Evolutionary conservation across 2,888 invertebrate species (phyloP).

Genomic region (Agrochola litura): DNA sequence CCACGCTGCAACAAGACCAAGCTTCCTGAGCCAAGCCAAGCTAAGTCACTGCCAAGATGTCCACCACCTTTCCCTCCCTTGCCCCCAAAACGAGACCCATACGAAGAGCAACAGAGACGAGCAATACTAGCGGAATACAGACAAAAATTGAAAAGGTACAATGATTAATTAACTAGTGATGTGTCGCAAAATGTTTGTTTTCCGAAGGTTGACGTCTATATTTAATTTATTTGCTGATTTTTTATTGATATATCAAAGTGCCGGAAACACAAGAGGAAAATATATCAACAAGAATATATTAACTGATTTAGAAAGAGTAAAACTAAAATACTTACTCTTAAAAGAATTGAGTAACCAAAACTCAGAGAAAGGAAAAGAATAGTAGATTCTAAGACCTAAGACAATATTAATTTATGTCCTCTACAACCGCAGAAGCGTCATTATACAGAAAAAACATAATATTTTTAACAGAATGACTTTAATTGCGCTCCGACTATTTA

Average conservation of each 20-base stretch:
- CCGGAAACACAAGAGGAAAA: not conserved
- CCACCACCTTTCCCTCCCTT: conserved; percentile 62
- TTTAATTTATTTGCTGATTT: conserved; percentile 57
- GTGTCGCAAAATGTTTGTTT: conserved; percentile 18
- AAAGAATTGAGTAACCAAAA: not conserved
- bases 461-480: not conserved
- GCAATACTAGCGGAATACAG: conserved; percentile 69
- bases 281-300: too few species aligned
- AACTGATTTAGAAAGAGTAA: not conserved
- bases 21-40: conserved; percentile 54
- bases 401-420: not conserved
- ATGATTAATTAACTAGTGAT: conserved; percentile 72
- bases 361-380: not conserved
- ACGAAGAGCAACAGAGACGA: conserved; percentile 73
- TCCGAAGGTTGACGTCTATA: conserved; percentile 38
- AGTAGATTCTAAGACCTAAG: not conserved
- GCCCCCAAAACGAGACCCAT: conserved; percentile 68
- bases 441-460: not conserved
- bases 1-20: conserved; percentile 8
- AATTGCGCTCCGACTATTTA: not conserved
- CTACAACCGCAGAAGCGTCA: not conserved
- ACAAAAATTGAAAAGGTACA: conserved; percentile 75
- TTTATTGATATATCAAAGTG: conserved; percentile 62
- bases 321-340: not conserved
- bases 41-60: not conserved